phyloP scores from a whole-genome alignment of 2,888 invertebrate genomes.

The Boloria euphrosyne region DNA sequence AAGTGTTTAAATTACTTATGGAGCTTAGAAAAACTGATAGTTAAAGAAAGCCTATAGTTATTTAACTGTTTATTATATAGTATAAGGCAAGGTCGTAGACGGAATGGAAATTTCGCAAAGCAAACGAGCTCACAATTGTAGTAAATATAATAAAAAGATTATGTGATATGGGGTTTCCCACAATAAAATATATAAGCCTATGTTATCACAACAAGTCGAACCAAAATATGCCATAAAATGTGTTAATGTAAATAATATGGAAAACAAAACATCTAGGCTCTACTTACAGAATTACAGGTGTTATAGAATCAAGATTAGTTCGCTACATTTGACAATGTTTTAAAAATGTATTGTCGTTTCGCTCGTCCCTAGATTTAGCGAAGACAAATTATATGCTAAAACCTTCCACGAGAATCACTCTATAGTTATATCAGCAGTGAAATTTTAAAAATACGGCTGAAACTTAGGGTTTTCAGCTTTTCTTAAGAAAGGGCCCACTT shows the following conservation, averaged over 20 bases:
- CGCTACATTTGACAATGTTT: no score
- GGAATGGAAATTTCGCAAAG: conserved; percentile 13
- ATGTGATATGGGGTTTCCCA: conserved; percentile 29
- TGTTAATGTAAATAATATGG: neutral
- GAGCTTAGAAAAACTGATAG: neutral
- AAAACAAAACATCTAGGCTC: neutral
- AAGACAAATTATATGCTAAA: no score
- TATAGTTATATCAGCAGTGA: no score
- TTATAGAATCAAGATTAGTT: no score
- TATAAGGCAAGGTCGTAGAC: neutral
- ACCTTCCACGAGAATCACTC: no score
- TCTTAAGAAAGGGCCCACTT: no score
- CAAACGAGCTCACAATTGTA: conserved; percentile 9
- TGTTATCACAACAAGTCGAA: conserved; percentile 7
- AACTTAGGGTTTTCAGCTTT: no score
- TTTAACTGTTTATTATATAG: neutral
- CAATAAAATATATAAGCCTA: conserved; percentile 14
- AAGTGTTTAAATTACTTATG: neutral
- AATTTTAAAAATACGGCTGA: no score
- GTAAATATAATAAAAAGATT: conserved; percentile 27
- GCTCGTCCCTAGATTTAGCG: no score
- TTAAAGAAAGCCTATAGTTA: neutral
- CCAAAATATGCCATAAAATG: conserved; percentile 9
- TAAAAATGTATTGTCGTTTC: no score
- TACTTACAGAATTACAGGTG: neutral